Conservation (phyloP, 2,797 vertebrate genomes). For the Phylloscopus collybita region DNA sequence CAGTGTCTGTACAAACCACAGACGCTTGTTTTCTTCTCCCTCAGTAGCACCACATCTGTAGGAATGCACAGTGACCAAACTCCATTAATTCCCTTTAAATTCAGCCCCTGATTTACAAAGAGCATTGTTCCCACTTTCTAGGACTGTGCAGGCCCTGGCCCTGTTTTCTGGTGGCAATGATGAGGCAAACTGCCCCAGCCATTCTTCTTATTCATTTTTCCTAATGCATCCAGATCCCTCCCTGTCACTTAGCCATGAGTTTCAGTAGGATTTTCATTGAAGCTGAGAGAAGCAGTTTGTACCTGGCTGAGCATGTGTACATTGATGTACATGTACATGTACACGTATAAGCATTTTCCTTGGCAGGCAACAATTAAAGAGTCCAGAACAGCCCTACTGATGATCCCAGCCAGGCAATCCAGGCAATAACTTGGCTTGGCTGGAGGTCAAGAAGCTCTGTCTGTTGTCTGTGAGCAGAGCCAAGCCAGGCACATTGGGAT, state of each 20-base stretch:
- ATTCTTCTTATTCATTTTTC: neutral
- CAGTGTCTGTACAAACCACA: rapidly evolving
- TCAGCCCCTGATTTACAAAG: neutral
- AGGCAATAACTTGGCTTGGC: neutral
- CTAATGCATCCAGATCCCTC: neutral
- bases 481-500: neutral
- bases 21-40: neutral
- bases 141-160: neutral
- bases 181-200: neutral
- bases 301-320: neutral
- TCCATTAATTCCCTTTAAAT: neutral
- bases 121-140: neutral
- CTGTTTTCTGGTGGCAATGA: neutral
- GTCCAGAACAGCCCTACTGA: neutral
- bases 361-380: neutral
- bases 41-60: neutral
- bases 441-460: neutral
- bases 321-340: rapidly evolving
- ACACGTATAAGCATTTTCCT: neutral
- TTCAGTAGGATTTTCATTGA: neutral
- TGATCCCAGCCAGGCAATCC: neutral
- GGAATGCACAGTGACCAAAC: neutral
- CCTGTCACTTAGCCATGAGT: rapidly evolving
- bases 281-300: neutral
- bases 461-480: neutral